Evolutionary conservation across 2,113 vertebrate genomes (phyloP).

Genomic region (Pao palembangensis): DNA sequence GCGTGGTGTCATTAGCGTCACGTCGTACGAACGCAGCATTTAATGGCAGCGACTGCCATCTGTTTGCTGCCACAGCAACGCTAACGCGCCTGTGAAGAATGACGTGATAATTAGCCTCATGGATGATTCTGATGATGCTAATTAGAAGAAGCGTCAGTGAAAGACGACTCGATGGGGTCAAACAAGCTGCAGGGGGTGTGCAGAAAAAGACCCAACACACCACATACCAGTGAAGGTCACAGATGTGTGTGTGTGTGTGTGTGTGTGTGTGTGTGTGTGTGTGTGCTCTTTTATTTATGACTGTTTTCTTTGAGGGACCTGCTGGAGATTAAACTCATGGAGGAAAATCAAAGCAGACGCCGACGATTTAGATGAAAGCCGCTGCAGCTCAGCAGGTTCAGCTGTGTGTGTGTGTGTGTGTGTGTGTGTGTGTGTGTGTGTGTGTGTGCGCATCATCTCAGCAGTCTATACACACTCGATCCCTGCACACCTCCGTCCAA

Average conservation of each 20-base stretch:
- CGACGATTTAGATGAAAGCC: constrained; percentile 52
- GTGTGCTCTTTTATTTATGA: constrained; percentile 44
- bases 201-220: too few relatives aligned
- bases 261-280: constrained; percentile 4
- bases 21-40: constrained; percentile 11
- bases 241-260: constrained; percentile 7
- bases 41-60: constrained; percentile 34
- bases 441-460: too few relatives aligned
- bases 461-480: constrained; percentile 18
- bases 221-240: too few relatives aligned
- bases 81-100: constrained; percentile 27
- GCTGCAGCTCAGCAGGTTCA: constrained; percentile 18
- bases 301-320: constrained; percentile 51
- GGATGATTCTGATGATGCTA: constrained; percentile 39
- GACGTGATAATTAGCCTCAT: constrained; percentile 46
- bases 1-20: too few relatives aligned
- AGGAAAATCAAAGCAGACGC: constrained; percentile 57
- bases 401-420: neutral
- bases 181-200: too few relatives aligned
- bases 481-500: constrained; percentile 21
- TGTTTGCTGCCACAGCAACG: constrained; percentile 14
- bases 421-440: too few relatives aligned
- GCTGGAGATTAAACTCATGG: constrained; percentile 57
- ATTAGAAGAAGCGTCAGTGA: constrained; percentile 24
- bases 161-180: neutral